These are phyloP conservation scores for Salvelinus namaycush DNA, from an alignment of 2,113 vertebrate genomes.

Conservation along the genomic window DNA sequence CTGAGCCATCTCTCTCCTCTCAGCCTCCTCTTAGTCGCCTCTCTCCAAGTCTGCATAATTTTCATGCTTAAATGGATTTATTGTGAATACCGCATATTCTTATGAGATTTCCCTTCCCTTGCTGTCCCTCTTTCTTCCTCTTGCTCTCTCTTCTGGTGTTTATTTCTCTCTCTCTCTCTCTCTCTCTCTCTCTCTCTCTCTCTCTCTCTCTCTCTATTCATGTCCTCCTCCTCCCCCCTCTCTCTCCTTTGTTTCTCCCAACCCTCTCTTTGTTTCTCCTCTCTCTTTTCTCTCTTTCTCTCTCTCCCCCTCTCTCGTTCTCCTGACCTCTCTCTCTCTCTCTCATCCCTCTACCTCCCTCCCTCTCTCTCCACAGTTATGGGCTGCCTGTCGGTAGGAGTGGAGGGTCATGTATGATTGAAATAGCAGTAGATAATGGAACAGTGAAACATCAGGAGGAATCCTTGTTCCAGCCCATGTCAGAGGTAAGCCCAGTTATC, in stretches of 20 bases:
- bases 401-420: slow-evolving; percentile 76
- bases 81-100: slow-evolving; percentile 60
- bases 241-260: slow-evolving; percentile 27
- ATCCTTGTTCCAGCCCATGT: slow-evolving; percentile 47
- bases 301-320: slow-evolving; percentile 42
- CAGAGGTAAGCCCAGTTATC: slow-evolving; percentile 71
- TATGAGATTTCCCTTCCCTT: slow-evolving; percentile 56
- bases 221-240: slow-evolving; percentile 23
- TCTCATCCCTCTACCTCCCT: slow-evolving; percentile 48
- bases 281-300: slow-evolving; percentile 40
- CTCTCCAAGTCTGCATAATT: slow-evolving; percentile 47
- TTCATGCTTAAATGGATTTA: slow-evolving; percentile 68
- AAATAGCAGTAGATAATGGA: slow-evolving; percentile 77
- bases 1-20: slow-evolving; percentile 44
- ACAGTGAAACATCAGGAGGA: slow-evolving; percentile 68
- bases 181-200: slow-evolving; percentile 54
- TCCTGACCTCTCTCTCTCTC: slow-evolving; percentile 58
- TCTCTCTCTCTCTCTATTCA: slow-evolving; percentile 49
- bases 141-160: slow-evolving; percentile 37
- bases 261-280: slow-evolving; percentile 42
- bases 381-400: slow-evolving; percentile 69
- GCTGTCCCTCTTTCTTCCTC: slow-evolving; percentile 50
- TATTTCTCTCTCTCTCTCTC: slow-evolving; percentile 57
- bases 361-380: slow-evolving; percentile 74
- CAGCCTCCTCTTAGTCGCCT: not conserved